Evolutionary conservation across 2,113 vertebrate genomes (phyloP).

Genomic region (Elephas maximus): DNA sequence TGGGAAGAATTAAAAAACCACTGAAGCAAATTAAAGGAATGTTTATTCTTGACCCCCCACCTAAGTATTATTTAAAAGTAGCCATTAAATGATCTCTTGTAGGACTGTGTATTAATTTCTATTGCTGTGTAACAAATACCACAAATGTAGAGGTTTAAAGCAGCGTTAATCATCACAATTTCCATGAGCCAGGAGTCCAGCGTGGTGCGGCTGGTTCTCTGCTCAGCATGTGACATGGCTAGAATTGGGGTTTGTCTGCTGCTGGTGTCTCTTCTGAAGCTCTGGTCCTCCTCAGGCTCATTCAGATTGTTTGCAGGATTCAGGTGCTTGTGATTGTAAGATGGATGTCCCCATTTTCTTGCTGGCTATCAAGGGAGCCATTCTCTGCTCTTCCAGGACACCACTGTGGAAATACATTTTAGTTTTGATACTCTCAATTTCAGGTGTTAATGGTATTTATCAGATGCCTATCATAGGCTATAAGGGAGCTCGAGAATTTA

Average conservation of each 20-base stretch:
- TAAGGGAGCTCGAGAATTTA: neutral
- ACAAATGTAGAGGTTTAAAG: neutral
- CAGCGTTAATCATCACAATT: neutral
- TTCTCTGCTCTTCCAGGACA: neutral
- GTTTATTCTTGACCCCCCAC: neutral
- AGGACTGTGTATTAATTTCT: neutral
- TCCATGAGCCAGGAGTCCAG: neutral
- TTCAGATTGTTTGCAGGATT: neutral
- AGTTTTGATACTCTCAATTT: neutral
- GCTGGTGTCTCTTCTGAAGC: neutral
- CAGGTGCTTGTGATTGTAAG: neutral
- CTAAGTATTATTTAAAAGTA: neutral
- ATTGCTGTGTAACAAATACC: neutral
- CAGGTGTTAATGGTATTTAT: neutral
- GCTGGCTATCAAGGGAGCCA: neutral
- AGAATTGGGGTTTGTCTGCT: neutral
- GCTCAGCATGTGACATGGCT: neutral
- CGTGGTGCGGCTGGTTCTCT: neutral
- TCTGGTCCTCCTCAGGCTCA: neutral
- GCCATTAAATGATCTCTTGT: neutral
- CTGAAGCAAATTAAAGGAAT: neutral
- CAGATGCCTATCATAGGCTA: neutral
- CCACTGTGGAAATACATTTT: neutral
- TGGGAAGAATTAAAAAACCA: neutral
- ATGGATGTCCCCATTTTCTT: neutral